Evolutionary conservation across 2,797 vertebrate species (phyloP).

Genomic region (Hydrophis major): DNA sequence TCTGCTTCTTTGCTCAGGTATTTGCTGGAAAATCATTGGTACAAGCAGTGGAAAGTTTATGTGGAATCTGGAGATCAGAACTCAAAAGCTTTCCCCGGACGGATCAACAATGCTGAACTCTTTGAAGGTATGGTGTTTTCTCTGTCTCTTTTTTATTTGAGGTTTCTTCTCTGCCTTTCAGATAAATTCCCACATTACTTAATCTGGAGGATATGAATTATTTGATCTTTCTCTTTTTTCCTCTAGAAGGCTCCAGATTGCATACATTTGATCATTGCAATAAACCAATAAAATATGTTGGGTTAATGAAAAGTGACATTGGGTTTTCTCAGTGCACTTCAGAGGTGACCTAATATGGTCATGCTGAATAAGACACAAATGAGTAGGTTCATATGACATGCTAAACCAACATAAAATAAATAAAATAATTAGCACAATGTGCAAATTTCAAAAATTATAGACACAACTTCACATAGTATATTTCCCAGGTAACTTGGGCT

Average conservation of each 20-base stretch:
- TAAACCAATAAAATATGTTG: not conserved
- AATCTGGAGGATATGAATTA: not conserved
- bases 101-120: conserved; percentile 79
- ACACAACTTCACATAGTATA: not conserved
- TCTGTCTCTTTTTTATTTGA: not conserved
- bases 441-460: not conserved
- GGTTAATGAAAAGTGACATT: not conserved
- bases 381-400: not conserved
- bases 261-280: not conserved
- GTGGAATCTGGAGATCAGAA: conserved; percentile 79
- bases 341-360: not conserved
- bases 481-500: not conserved
- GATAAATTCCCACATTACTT: not conserved
- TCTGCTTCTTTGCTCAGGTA: conserved; percentile 71
- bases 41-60: conserved; percentile 80
- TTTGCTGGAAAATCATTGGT: conserved; percentile 80
- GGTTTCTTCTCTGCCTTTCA: not conserved
- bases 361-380: not conserved
- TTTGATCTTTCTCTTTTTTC: not conserved
- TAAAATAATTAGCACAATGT: not conserved
- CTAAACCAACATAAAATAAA: not conserved
- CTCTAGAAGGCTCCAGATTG: not conserved
- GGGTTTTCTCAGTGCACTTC: not conserved
- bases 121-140: conserved; percentile 74
- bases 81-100: conserved; percentile 78